Evolutionary conservation across 2,797 vertebrate species (phyloP), one percentile per base, ranked within the genome.

Genomic region (Helicolenus hilgendorfi): DNA sequence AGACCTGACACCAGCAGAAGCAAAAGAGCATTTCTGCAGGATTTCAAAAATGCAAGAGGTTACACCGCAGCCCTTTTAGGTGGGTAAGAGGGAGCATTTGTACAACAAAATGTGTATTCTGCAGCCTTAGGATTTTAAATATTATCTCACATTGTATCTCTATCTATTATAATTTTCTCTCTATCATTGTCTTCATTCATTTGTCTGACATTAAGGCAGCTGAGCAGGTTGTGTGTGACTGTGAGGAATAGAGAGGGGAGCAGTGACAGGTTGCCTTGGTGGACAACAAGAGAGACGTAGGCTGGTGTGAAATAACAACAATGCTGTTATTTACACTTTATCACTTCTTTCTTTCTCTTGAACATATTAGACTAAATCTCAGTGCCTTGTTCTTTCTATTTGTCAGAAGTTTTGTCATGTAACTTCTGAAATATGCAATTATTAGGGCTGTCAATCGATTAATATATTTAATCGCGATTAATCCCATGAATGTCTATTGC

Each of bases 301-400:
- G 93, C 84, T 93, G 89, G 95, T 93, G 94, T 91, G 92, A 94
- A 89, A 74, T 87, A 88, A 91, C 87, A 94, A 82, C 82, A 91
- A 87, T 71, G 65, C 85, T 79, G 87, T 91, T 92, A 87, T 93
- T 92, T 94, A 86, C 92, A 91, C 90, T 89, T 92, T 84, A 79
- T 80, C 82, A 83, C 78, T 79, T 82, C 78, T 89, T 83, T 49
- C 20, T 38, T 59, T 89, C 72, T 70, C 84, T 74, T 77, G 22
- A 78, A 89, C 84, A 88, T 82, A 85, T 62, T 55, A 75, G 49
- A 86, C 72, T 83, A 73, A 89, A 87, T 77, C 68, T 67, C 77
- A 55, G 58, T 65, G 72, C 10, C 5, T 29, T 31, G 74, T 58
- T 78, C 20, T 74, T 79, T 82, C 60, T 20, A 10, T 77, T 79